phyloP scores from a whole-genome alignment of 2,113 vertebrate species.

The Ia io region DNA sequence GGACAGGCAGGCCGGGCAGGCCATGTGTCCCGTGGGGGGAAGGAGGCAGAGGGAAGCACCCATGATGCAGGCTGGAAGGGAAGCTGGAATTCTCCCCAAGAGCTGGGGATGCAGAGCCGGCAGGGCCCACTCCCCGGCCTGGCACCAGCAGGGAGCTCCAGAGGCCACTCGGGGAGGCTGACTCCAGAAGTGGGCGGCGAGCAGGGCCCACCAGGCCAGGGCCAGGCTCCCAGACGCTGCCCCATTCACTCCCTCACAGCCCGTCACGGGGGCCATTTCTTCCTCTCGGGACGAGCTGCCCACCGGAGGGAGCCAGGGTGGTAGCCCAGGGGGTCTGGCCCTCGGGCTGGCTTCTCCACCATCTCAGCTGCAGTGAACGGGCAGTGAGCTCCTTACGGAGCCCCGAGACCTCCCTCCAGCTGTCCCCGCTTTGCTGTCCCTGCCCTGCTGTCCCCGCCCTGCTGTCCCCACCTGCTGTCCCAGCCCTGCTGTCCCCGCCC shows the following conservation, averaged over 20 bases:
- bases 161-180: background rate
- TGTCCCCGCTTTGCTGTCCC: background rate
- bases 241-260: accelerated
- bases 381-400: background rate
- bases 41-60: background rate
- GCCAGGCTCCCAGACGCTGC: background rate
- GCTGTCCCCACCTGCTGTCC: background rate
- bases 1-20: too few relatives aligned
- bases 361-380: too few relatives aligned
- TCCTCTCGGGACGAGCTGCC: background rate
- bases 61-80: background rate
- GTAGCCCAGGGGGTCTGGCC: too few relatives aligned
- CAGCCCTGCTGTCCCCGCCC: background rate
- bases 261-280: accelerated
- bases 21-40: accelerated
- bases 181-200: background rate
- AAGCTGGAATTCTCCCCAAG: background rate
- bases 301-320: background rate
- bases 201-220: background rate
- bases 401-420: background rate
- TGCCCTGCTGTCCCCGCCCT: background rate
- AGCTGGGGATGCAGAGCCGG: background rate
- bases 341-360: background rate
- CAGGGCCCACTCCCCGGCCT: background rate
- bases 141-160: background rate